phyloP scores from a whole-genome alignment of 2,888 invertebrate species.

The Trichogramma dendrolimi region DNA sequence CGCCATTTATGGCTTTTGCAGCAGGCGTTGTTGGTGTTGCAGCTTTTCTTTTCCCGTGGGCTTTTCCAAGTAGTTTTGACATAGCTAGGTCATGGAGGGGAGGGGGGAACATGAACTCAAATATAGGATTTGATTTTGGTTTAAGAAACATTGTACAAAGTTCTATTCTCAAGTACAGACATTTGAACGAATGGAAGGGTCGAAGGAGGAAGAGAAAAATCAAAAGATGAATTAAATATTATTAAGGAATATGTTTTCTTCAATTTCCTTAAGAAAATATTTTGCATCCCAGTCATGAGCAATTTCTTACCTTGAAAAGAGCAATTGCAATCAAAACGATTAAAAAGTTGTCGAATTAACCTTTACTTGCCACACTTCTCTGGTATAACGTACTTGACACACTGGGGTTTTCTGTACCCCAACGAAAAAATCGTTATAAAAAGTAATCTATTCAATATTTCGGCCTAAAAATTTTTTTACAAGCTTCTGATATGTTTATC shows the following conservation, averaged over 20 bases:
- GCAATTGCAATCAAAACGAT: no score
- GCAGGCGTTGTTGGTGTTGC: conserved; percentile 62
- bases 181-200: conserved; percentile 45
- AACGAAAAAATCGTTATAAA: no score
- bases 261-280: not conserved
- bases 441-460: no score
- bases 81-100: conserved; percentile 34
- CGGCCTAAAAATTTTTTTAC: no score
- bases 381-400: no score
- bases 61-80: conserved; percentile 55
- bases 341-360: no score
- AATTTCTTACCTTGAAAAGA: no score
- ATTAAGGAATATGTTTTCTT: not conserved
- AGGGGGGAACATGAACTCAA: conserved; percentile 26
- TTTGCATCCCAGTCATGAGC: not conserved
- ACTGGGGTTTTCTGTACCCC: no score
- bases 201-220: conserved; percentile 43
- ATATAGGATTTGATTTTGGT: conserved; percentile 32
- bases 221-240: conserved; percentile 25
- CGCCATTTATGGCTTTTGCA: conserved; percentile 63
- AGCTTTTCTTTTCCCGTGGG: conserved; percentile 63
- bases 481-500: no score
- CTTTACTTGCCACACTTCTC: no score
- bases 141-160: conserved; percentile 39
- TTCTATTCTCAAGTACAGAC: conserved; percentile 36